These are phyloP conservation scores for Ascidia mentula DNA, from an alignment of 23 tunicate genomes.

Conservation along the genomic window DNA sequence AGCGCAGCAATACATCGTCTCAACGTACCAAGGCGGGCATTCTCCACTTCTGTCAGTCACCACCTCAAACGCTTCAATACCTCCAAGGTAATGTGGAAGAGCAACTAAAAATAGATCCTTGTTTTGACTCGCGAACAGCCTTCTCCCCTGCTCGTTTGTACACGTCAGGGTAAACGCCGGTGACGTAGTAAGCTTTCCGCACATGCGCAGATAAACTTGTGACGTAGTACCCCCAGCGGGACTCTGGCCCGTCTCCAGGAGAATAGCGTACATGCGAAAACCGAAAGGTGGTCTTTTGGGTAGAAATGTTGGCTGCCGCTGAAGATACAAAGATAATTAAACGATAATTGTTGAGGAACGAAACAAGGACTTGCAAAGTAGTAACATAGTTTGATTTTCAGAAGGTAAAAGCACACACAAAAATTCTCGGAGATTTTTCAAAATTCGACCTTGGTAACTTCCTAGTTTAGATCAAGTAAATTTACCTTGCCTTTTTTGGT, in stretches of 20 bases:
- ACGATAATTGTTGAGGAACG: too few species aligned
- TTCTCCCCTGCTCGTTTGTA: conserved; percentile 32
- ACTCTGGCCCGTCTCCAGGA: conserved; percentile 88
- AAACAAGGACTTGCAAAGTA: too few species aligned
- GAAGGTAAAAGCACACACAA: too few species aligned
- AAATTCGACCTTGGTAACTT: too few species aligned
- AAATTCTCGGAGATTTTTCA: too few species aligned
- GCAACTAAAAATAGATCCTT: conserved; percentile 74
- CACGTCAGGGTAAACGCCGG: conserved; percentile 77
- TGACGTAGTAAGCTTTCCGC: conserved; percentile 71
- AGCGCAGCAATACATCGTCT: too few species aligned
- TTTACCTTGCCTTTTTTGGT: too few species aligned
- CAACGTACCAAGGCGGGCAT: conserved; percentile 88
- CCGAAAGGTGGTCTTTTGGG: conserved; percentile 81
- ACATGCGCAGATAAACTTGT: conserved; percentile 60
- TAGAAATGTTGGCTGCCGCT: conserved; percentile 81
- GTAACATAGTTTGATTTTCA: too few species aligned
- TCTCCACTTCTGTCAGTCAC: conserved; percentile 79
- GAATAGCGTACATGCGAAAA: conserved; percentile 81
- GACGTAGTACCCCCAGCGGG: conserved; percentile 92
- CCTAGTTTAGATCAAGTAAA: too few species aligned
- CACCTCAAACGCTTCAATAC: conserved; percentile 70
- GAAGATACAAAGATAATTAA: too few species aligned
- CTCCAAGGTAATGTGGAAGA: conserved; percentile 86
- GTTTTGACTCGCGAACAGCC: conserved; percentile 75